Conservation (phyloP, 2,113 vertebrate species). For the Callospermophilus lateralis region DNA sequence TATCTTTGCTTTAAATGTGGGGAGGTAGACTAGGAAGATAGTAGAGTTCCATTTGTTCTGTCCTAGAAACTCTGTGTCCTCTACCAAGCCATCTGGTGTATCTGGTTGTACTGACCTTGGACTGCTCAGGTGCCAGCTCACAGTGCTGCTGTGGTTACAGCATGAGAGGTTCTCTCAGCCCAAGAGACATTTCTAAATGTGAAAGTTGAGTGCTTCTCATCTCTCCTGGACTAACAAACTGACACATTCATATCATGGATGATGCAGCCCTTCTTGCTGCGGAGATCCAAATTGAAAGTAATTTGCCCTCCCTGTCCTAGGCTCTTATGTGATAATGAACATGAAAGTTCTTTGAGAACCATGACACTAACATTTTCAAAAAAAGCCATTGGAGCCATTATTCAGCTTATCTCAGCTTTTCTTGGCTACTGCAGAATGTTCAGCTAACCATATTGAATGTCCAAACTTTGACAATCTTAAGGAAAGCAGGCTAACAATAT, state of each 20-base stretch:
- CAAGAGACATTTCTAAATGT: neutral
- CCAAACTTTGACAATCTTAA: neutral
- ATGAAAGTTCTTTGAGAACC: constrained; percentile 7
- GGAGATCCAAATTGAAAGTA: neutral
- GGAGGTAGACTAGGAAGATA: neutral
- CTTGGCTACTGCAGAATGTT: neutral
- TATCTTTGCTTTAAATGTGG: neutral
- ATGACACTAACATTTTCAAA: neutral
- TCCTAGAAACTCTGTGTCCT: neutral
- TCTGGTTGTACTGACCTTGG: neutral
- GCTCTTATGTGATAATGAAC: neutral
- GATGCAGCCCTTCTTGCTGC: neutral
- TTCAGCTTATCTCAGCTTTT: neutral
- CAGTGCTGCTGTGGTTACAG: neutral
- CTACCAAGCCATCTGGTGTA: neutral
- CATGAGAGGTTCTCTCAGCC: no score
- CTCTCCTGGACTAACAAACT: neutral
- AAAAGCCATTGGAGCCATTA: neutral
- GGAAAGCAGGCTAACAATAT: neutral
- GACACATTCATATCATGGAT: neutral
- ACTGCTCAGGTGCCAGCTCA: neutral
- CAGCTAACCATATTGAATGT: neutral
- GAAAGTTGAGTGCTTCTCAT: neutral
- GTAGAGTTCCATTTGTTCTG: neutral
- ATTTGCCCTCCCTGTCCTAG: neutral